Evolutionary conservation across 2,113 vertebrate genomes (phyloP).

Genomic region (Phaethon lepturus): DNA sequence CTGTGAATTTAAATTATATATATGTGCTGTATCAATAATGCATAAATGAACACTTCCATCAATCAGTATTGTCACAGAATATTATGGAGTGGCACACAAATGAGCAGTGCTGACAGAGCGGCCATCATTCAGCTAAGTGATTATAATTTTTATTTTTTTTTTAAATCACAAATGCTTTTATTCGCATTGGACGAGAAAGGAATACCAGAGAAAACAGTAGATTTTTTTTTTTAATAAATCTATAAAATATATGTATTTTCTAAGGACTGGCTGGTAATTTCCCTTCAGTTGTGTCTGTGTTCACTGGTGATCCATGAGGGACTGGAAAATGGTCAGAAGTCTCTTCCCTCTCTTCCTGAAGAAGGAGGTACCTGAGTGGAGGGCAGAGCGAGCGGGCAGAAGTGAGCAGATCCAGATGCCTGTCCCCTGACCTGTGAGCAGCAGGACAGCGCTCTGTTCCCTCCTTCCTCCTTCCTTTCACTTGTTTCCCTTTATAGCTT

Average conservation of each 20-base stretch:
- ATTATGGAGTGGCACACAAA: neutral
- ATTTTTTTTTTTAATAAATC: neutral
- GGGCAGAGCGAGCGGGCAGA: neutral
- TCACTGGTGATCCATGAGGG: neutral
- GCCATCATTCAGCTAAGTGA: neutral
- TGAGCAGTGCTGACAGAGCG: neutral
- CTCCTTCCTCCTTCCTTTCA: neutral
- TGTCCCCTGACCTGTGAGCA: neutral
- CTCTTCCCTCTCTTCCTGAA: neutral
- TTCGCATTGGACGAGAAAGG: neutral
- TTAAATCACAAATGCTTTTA: neutral
- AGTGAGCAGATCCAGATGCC: neutral
- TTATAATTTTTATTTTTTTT: neutral
- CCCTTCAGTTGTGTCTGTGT: neutral
- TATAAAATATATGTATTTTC: neutral
- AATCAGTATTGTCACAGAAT: neutral
- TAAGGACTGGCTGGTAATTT: neutral
- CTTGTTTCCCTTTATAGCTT: neutral
- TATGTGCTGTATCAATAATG: neutral
- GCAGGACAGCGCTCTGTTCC: neutral
- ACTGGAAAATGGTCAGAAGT: neutral
- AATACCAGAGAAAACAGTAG: neutral
- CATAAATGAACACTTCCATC: neutral
- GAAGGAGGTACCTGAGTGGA: neutral
- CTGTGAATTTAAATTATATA: conserved; percentile 26